A percentile compares a stretch with the other conserved stretches of the same genome.
phyloP scores from a whole-genome alignment of 2,888 invertebrate genomes.

The Mamestra brassicae region DNA sequence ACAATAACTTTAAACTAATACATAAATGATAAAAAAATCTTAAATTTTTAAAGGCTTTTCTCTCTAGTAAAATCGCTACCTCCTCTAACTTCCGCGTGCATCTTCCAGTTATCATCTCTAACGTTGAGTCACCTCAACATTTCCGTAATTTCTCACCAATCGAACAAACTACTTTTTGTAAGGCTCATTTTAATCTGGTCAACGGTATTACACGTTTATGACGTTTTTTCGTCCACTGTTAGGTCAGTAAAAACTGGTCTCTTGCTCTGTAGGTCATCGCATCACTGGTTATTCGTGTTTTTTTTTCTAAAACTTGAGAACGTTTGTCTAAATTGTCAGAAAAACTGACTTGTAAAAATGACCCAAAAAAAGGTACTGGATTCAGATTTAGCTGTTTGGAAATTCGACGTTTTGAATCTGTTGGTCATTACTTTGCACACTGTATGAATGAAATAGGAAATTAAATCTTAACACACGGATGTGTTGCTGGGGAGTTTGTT shows the following conservation, averaged over 20 bases:
- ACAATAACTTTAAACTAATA: too few species aligned
- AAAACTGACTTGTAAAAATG: slow-evolving; percentile 1
- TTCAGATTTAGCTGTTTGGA: not conserved
- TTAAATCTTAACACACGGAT: too few species aligned
- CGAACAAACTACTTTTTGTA: slow-evolving; percentile 50
- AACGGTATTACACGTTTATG: slow-evolving; percentile 56
- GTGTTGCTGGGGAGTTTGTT: too few species aligned
- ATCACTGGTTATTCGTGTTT: slow-evolving; percentile 1
- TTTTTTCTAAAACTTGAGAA: not conserved
- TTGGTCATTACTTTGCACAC: too few species aligned
- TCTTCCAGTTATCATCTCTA: slow-evolving; percentile 28
- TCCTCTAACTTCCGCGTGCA: not conserved
- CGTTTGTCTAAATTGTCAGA: not conserved
- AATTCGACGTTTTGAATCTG: not conserved
- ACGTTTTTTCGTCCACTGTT: slow-evolving; percentile 31
- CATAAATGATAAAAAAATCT: too few species aligned
- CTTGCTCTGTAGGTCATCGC: slow-evolving; percentile 48
- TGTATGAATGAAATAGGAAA: too few species aligned
- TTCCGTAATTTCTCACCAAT: slow-evolving; percentile 48
- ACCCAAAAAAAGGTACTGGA: not conserved
- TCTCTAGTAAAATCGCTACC: not conserved
- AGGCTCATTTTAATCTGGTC: slow-evolving; percentile 50
- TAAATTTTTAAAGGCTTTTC: not conserved
- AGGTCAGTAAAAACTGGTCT: slow-evolving; percentile 38
- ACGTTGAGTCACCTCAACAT: slow-evolving; percentile 34